These are phyloP conservation scores for Dryoscopus gambensis DNA, from an alignment of 2,113 vertebrate species.

Conservation along the genomic window DNA sequence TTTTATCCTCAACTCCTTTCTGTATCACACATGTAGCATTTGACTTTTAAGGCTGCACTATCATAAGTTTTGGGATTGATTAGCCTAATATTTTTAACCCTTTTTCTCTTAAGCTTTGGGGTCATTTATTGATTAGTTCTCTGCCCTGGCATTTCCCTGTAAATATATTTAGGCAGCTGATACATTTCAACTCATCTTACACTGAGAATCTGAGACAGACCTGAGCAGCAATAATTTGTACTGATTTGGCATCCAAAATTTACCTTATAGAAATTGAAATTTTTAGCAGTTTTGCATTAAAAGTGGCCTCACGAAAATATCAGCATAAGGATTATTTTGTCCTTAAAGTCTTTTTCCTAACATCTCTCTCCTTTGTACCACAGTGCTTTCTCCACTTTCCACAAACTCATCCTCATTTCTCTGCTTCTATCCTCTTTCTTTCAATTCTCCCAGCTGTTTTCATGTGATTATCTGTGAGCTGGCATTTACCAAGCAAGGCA, in stretches of 20 bases:
- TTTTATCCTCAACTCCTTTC: neutral
- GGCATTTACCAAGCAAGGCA: conserved; percentile 21
- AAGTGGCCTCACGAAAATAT: neutral
- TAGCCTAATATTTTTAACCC: neutral
- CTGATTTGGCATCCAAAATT: neutral
- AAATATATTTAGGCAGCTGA: neutral
- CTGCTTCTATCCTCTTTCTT: neutral
- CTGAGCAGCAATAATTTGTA: neutral
- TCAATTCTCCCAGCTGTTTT: neutral
- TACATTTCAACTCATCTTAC: neutral
- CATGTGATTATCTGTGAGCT: neutral
- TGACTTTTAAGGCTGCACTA: neutral
- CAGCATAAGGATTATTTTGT: neutral
- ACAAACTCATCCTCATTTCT: neutral
- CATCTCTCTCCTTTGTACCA: neutral
- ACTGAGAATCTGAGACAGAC: neutral
- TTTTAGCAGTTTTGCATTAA: neutral
- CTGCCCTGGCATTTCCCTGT: neutral
- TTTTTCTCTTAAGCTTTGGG: neutral
- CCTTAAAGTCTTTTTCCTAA: neutral
- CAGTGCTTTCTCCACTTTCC: neutral
- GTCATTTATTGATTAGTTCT: neutral
- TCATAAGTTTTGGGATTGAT: neutral
- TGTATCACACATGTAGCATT: neutral
- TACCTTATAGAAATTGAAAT: neutral